Evolutionary conservation across 2,888 invertebrate species (phyloP), one percentile per base, ranked within the genome.

Genomic region (Hydraecia micacea): DNA sequence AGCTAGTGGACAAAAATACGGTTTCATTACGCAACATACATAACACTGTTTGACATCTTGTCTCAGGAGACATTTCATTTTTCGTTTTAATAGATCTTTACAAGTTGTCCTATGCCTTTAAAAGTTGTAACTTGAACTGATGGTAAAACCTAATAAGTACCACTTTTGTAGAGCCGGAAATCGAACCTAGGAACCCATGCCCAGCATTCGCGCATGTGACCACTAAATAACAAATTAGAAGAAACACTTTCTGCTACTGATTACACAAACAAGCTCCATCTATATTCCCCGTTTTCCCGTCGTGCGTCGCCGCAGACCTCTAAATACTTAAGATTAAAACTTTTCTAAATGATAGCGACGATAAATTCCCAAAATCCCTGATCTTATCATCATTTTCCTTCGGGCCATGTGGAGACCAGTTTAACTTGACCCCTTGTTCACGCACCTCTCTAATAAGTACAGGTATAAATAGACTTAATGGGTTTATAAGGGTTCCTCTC

Each of bases 351-450:
- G 90, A 88, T 81, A 81, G 75, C 83, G 77, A 78, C 90, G 89
- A 87, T 91, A 91, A 91, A 91, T 92, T 90, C 86, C 83, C 83
- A 69, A 89, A 88, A 86, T 89, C 88, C 90, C 87, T 77, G 90
- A 91, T 91, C 88, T 90, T 90, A 91, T 91, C 91, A 88, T 88
- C 86, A 87, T 89, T 89, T 88, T 86, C 90, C 87, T 86, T 81
- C 79, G 65, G 84, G 83, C 76, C 78, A 73, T 79, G 81, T 85
- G 70, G 11, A 70, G 58, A 80, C 90, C 70, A 81, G 70, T 80
- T 67, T 78, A 77, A 75, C 42, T 78, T 79, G 89, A 80, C 77
- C 89, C 68, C 46, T 63, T 77, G 73, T 70, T 72, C 46, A 77
- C 71, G 68, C 75, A 86, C 77, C 71, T 83, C 79, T 69, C 63